A percentile compares a stretch with the other conserved stretches of the same genome.
These are phyloP conservation scores for Oscheius sp. DNA, from an alignment of 2,888 invertebrate species.

Conservation along the genomic window DNA sequence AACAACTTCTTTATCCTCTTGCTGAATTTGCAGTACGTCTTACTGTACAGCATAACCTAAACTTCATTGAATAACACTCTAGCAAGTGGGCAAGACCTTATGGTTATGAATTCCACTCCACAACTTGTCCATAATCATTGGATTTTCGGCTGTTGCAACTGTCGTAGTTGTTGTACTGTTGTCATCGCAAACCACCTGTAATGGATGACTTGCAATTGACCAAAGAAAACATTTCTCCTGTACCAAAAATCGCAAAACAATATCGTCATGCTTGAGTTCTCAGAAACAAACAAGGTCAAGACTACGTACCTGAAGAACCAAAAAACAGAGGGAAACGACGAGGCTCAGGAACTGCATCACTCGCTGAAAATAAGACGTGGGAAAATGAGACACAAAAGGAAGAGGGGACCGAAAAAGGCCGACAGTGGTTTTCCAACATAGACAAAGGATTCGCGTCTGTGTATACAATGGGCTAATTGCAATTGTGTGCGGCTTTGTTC, in stretches of 20 bases:
- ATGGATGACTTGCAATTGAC: not conserved
- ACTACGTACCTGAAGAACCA: not conserved
- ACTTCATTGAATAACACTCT: conserved; percentile 1
- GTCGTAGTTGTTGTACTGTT: not conserved
- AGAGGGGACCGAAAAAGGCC: not conserved
- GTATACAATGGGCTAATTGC: conserved; percentile 15
- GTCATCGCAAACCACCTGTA: conserved; percentile 5
- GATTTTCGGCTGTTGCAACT: not conserved
- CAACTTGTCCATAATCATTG: conserved; percentile 7
- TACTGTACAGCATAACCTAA: conserved; percentile 65
- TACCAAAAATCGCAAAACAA: too few relatives aligned
- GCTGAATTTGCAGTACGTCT: conserved; percentile 67
- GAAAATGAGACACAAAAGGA: not conserved
- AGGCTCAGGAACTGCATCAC: not conserved
- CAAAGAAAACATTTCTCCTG: too few relatives aligned
- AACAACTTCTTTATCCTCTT: conserved; percentile 57
- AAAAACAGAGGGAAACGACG: not conserved
- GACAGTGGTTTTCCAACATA: too few relatives aligned
- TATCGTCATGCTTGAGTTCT: too few relatives aligned
- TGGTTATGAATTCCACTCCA: conserved; percentile 1
- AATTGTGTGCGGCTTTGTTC: not conserved
- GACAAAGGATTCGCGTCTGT: not conserved
- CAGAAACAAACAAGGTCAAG: conserved; percentile 6
- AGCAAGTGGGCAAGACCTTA: too few relatives aligned
- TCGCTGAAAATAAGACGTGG: not conserved